Percentiles rank a stretch among this genome's conserved stretches.
Conservation (phyloP, 2,113 vertebrate genomes). For the Marmota monax region DNA sequence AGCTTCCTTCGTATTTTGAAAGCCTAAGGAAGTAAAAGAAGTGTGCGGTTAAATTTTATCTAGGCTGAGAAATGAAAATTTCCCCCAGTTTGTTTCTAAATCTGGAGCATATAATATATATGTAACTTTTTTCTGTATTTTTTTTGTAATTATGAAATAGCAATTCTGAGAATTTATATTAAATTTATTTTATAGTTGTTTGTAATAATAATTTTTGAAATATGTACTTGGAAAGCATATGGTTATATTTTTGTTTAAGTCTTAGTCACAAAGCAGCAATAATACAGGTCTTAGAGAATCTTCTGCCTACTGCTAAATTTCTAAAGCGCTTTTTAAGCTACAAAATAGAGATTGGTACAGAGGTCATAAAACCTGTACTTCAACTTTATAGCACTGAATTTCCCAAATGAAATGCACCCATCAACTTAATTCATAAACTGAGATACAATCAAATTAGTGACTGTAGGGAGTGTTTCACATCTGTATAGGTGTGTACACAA, state of each 20-base stretch:
- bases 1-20: slow-evolving; percentile 33
- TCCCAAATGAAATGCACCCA: slow-evolving; percentile 49
- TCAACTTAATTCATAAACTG: slow-evolving; percentile 52
- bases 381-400: slow-evolving; percentile 42
- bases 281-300: neutral
- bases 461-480: neutral
- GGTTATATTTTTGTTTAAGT: neutral
- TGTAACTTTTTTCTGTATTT: neutral
- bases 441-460: slow-evolving; percentile 64
- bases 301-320: slow-evolving; percentile 48
- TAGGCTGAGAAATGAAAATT: neutral
- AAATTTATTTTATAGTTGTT: neutral
- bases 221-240: slow-evolving; percentile 11
- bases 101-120: slow-evolving; percentile 10
- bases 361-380: slow-evolving; percentile 70
- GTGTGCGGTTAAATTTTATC: neutral
- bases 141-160: slow-evolving; percentile 35
- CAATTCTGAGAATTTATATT: slow-evolving; percentile 35
- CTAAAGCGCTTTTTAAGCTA: slow-evolving; percentile 54
- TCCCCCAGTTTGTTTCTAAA: neutral
- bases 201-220: neutral
- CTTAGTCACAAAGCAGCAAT: slow-evolving; percentile 38
- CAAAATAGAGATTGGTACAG: slow-evolving; percentile 64
- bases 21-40: slow-evolving; percentile 13
- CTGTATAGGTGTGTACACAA: slow-evolving; percentile 3